Conservation (phyloP, 2,113 vertebrate species). For the Ophiodon elongatus region DNA sequence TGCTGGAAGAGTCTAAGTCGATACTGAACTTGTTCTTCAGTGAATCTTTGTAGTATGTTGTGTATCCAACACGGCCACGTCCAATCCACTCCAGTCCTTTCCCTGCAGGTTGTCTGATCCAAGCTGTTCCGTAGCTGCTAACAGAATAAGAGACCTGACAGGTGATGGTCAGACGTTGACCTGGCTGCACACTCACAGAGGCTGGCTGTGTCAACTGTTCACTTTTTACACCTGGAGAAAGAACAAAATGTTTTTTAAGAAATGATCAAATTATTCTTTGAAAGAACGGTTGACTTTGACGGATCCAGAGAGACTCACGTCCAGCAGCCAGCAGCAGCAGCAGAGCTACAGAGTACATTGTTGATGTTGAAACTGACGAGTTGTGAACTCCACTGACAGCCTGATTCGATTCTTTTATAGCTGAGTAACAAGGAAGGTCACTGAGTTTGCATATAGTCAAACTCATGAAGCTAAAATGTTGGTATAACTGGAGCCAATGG, state of each 20-base stretch:
- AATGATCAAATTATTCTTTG: too few relatives aligned
- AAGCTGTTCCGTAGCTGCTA: neutral
- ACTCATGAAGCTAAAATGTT: neutral
- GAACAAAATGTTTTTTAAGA: too few relatives aligned
- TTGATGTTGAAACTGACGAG: conserved; percentile 7
- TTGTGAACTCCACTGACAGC: too few relatives aligned
- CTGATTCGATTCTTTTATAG: neutral
- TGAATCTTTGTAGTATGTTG: too few relatives aligned
- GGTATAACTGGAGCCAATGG: too few relatives aligned
- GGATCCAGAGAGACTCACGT: neutral
- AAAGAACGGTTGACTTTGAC: too few relatives aligned
- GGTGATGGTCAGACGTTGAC: conserved; percentile 39
- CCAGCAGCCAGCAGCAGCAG: conserved; percentile 47
- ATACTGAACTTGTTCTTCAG: conserved; percentile 58
- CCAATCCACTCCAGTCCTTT: conserved; percentile 65
- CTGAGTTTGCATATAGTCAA: too few relatives aligned
- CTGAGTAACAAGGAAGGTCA: too few relatives aligned
- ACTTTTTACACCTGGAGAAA: too few relatives aligned
- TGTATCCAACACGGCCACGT: too few relatives aligned
- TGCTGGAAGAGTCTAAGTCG: conserved; percentile 19
- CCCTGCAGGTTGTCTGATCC: conserved; percentile 53
- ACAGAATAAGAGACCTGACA: neutral
- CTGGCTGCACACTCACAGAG: conserved; percentile 52
- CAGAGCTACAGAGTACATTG: conserved; percentile 55
- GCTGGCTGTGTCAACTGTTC: conserved; percentile 17